Evolutionary conservation across 64 coral and sea anemone genomes (phyloP), one percentile per base, ranked within the genome.

Genomic region (Pachyseris speciosa): DNA sequence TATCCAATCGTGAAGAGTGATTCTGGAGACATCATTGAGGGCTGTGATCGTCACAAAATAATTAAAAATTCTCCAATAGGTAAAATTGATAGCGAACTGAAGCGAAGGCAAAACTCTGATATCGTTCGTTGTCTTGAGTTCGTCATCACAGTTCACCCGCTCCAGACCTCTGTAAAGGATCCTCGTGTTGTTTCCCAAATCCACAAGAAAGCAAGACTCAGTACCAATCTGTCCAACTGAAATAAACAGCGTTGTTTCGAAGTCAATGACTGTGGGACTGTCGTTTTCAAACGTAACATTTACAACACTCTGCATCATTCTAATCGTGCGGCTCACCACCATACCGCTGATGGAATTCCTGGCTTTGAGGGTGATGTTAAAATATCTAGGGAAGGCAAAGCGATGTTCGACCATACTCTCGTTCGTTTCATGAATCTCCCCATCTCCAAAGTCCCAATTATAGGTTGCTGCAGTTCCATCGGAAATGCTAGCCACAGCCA

Each of bases 131-230:
- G 36, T 22, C 22, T 37, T 67, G 67, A 75, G 59, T n/a, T 86
- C 84, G 25, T 84, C 47, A 26, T 88, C 57, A 80, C 95, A 97
- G 8, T 52, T 52, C 64, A 91, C 93, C 15, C 73, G 44, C 13
- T 17, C 43, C 2, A 75, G 69, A 39, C 88, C 92, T 50, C 88
- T 93, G 79, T 89, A 97, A 12, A 97, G 75, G 9, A 37, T 72
- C 27, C 93, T 76, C 0, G 90, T 97, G 26, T 90, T 97, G 51
- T 97, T 97, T 13, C 90, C 89, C 29, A 97, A 73, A 8, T 93
- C 84, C 13, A 97, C 64, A 2, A 97, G 72, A 64, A 86, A 97
- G 60, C 95, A 97, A 1, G 95, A 88, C 25, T 97, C 80, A 49
- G 85, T 84, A 7, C 95, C 95, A 50, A 69, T 48, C 77, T 97